A percentile compares a stretch with the other conserved stretches of the same genome.
These are phyloP conservation scores for Tamandua tetradactyla DNA, from an alignment of 2,797 vertebrate species.

Conservation along the genomic window DNA sequence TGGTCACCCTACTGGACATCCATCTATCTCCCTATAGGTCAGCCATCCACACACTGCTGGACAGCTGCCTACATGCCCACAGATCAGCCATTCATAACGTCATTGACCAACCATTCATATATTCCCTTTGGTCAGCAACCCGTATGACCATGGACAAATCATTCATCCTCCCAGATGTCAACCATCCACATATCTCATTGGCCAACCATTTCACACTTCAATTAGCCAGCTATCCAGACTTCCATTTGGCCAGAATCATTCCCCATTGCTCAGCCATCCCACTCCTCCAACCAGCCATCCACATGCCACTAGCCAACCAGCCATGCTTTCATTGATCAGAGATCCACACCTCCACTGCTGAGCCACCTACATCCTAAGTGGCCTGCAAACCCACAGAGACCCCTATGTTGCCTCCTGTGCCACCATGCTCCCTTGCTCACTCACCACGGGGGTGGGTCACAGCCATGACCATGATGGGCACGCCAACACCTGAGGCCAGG, in stretches of 20 bases:
- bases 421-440: constrained; percentile 64
- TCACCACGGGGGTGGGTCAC: constrained; percentile 92
- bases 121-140: neutral
- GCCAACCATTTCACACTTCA: neutral
- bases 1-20: neutral
- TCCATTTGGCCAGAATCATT: neutral
- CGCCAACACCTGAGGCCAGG: constrained; percentile 93
- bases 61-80: neutral
- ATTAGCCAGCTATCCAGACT: neutral
- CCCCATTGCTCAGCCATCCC: neutral
- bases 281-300: neutral
- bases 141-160: neutral
- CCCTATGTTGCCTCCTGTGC: neutral
- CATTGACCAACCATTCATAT: neutral
- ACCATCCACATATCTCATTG: neutral
- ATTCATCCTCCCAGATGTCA: neutral
- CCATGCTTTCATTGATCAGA: neutral
- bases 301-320: neutral
- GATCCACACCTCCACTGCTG: neutral
- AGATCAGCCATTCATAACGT: neutral
- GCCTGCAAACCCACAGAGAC: neutral
- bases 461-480: constrained; percentile 96
- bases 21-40: neutral
- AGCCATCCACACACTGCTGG: neutral
- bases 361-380: neutral